phyloP scores from a whole-genome alignment of 2,888 invertebrate species.

The Tanypteryx hageni region DNA sequence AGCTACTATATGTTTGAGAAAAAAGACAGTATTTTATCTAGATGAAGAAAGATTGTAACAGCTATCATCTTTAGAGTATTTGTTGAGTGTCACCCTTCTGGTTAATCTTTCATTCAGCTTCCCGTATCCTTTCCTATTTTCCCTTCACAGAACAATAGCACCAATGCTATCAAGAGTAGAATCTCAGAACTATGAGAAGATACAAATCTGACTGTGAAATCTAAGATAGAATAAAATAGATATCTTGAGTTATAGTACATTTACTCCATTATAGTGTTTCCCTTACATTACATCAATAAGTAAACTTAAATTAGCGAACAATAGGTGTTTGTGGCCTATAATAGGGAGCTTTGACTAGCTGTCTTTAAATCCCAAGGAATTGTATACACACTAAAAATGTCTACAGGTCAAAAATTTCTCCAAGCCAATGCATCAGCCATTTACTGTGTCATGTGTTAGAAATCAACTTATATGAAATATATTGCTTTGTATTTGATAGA shows the following conservation, averaged over 20 bases:
- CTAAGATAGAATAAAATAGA: constrained; percentile 63
- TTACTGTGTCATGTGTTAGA: not conserved
- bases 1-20: constrained; percentile 49
- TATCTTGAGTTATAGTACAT: constrained; percentile 64
- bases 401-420: constrained; percentile 33
- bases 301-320: constrained; percentile 52
- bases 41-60: constrained; percentile 6
- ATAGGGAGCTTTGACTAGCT: not conserved
- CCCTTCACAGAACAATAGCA: constrained; percentile 39
- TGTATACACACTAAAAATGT: constrained; percentile 42
- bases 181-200: constrained; percentile 43
- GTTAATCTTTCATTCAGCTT: constrained; percentile 11
- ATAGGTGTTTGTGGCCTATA: constrained; percentile 34
- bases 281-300: constrained; percentile 63
- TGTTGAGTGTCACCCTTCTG: not conserved
- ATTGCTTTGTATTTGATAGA: constrained; percentile 14
- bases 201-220: constrained; percentile 51
- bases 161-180: constrained; percentile 41
- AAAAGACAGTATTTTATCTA: constrained; percentile 30
- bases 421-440: constrained; percentile 25
- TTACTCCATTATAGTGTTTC: constrained; percentile 59
- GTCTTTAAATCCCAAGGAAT: constrained; percentile 29
- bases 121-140: not conserved
- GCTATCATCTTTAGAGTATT: constrained; percentile 41
- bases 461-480: constrained; percentile 62